Evolutionary conservation across 35 echinoderm and acorn worm species (phyloP), one percentile per base, ranked within the genome.

Genomic region (Holothuria glaberrima): DNA sequence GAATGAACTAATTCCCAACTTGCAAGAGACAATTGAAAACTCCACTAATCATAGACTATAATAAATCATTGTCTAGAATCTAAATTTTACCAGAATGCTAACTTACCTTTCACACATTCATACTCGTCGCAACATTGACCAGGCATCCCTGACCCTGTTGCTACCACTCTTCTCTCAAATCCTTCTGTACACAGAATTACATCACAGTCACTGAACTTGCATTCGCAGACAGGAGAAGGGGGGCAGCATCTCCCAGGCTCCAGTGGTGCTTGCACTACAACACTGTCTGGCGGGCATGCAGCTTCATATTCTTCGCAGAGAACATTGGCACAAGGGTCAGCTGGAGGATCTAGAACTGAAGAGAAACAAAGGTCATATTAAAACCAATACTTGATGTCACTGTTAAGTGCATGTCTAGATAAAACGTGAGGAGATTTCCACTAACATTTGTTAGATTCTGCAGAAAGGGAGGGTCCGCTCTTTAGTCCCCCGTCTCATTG

Each of bases 81-180:
- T n/a, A n/a, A n/a, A n/a, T 18, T 44, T 44, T 22, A 31, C 34
- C 29, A 60, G 5, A 19, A 59, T 48, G 30, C 32, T 38, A 0
- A 61, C 87, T 79, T 76, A 97, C 95, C 80, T 88, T 73, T 91
- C 4, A 73, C 67, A 91, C 95, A 98, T 84, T 98, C 92, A 61
- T 90, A 94, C 18, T 75, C 63, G 86, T 94, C 92, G 89, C 95
- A 98, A 29, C 95, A 98, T 18, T 50, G 80, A 12, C 95, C 95
- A 0, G 95, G 95, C 18, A 76, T 46, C 21, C 90, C 92, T 5
- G 80, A 82, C 12, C 92, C 95, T 18, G 68, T 69, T 17, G 41
- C 25, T 24, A 92, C 52, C 20, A 89, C 34, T 24, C 65, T 71
- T 35, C 91, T 94, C 90, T 90, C 82, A 45, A 94, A 98, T 29